phyloP scores from a whole-genome alignment of 2,113 vertebrate species.

The Eulemur rufifrons region DNA sequence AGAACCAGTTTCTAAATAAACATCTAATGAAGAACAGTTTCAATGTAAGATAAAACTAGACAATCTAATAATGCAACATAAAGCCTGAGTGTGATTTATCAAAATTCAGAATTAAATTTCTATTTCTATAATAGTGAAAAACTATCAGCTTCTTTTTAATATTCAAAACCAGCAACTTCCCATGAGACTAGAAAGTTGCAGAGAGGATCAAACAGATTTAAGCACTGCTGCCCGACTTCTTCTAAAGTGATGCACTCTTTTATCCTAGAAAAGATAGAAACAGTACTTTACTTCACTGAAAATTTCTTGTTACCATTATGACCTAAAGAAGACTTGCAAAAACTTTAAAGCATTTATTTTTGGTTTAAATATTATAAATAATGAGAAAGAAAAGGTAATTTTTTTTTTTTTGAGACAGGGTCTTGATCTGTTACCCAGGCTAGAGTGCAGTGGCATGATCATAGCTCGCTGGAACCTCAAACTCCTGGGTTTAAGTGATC shows the following conservation, averaged over 20 bases:
- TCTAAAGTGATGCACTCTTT: conserved; percentile 82
- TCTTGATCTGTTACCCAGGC: no score
- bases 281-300: conserved; percentile 47
- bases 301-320: conserved; percentile 10
- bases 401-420: no score
- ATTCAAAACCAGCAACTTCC: conserved; percentile 56
- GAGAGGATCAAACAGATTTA: conserved; percentile 81
- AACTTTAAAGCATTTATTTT: conserved; percentile 11
- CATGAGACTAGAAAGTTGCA: conserved; percentile 54
- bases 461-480: no score
- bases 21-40: conserved; percentile 61
- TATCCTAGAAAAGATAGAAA: conserved; percentile 79
- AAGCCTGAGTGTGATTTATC: conserved; percentile 59
- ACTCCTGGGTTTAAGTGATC: no score
- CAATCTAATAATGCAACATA: conserved; percentile 59
- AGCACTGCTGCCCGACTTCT: conserved; percentile 83
- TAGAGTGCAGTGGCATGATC: no score
- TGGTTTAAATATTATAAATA: not conserved
- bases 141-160: conserved; percentile 65
- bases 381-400: not conserved
- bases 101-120: conserved; percentile 69
- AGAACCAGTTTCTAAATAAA: conserved; percentile 71
- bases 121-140: conserved; percentile 68
- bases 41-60: conserved; percentile 68
- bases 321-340: conserved; percentile 32